Evolutionary conservation across 2,797 vertebrate species (phyloP).

Genomic region (Loriculus beryllinus): DNA sequence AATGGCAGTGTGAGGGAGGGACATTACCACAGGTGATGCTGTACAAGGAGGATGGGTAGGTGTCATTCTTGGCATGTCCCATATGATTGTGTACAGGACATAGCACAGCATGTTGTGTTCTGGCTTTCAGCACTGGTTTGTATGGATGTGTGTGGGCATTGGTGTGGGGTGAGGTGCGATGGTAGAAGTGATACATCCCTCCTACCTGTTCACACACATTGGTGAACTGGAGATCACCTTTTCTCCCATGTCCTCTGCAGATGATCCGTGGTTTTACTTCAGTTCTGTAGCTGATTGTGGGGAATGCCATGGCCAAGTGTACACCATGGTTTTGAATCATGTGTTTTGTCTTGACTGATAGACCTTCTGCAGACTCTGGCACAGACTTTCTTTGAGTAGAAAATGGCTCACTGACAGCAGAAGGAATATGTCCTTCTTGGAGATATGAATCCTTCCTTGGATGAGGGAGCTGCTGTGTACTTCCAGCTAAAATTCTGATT

Average conservation of each 20-base stretch:
- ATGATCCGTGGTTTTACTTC: background rate
- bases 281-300: background rate
- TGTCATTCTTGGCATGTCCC: background rate
- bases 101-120: background rate
- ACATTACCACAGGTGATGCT: background rate
- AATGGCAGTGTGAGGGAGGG: background rate
- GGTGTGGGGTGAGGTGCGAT: background rate
- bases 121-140: background rate
- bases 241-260: background rate
- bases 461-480: constrained; percentile 21
- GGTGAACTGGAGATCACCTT: background rate
- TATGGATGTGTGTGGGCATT: background rate
- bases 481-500: constrained; percentile 52
- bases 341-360: constrained; percentile 49
- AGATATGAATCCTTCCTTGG: constrained; percentile 44
- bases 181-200: background rate
- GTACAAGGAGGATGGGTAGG: background rate
- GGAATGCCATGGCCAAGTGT: background rate
- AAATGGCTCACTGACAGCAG: constrained; percentile 44
- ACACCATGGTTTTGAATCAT: background rate
- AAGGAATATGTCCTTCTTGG: constrained; percentile 31
- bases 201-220: background rate
- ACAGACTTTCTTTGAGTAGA: background rate
- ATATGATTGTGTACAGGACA: background rate
- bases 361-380: constrained; percentile 18